Conservation (phyloP, 2,797 vertebrate genomes). For the Momotus momota region DNA sequence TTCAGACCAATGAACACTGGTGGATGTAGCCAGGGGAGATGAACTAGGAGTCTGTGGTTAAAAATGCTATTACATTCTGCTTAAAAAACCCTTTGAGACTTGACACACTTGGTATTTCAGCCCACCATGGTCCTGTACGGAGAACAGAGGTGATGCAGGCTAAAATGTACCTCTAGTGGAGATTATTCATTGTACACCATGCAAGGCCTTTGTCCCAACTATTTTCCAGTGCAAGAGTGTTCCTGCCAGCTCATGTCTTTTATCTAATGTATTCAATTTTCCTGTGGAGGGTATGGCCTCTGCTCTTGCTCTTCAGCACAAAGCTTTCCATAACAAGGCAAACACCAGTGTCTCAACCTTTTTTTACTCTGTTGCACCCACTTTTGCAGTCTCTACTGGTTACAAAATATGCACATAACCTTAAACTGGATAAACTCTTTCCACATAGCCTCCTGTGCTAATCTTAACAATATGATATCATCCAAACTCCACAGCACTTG, state of each 20-base stretch:
- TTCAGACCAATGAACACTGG: not conserved
- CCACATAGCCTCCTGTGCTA: not conserved
- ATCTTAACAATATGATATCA: conserved; percentile 58
- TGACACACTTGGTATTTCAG: not conserved
- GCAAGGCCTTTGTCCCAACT: not conserved
- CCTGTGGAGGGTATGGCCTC: not conserved
- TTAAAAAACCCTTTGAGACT: not conserved
- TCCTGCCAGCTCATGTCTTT: not conserved
- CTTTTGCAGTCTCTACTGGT: not conserved
- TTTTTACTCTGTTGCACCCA: not conserved
- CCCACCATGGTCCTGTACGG: not conserved
- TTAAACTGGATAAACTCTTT: conserved; percentile 24
- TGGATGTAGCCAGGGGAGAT: not conserved
- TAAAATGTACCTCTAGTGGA: not conserved
- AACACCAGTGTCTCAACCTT: not conserved
- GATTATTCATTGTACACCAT: not conserved
- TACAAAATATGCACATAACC: not conserved
- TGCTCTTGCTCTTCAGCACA: not conserved
- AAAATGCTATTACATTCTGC: not conserved
- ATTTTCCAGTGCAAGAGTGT: not conserved
- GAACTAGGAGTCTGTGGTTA: not conserved
- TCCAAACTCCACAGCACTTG: conserved; percentile 31
- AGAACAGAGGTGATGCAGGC: not conserved
- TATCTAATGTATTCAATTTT: not conserved
- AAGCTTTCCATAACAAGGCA: not conserved